These are phyloP conservation scores for Phoxinus phoxinus DNA, from an alignment of 2,113 vertebrate species.

Conservation along the genomic window DNA sequence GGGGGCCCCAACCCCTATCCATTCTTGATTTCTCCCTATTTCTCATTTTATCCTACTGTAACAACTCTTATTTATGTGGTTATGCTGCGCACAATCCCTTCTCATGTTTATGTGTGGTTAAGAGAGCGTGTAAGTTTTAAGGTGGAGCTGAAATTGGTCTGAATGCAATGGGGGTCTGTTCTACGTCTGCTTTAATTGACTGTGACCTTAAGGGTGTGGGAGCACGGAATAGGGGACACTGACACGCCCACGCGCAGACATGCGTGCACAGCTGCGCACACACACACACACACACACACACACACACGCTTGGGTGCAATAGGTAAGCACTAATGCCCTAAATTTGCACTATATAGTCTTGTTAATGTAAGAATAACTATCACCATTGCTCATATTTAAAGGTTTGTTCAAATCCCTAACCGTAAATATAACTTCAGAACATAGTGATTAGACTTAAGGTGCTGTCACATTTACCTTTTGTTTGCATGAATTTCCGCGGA, in stretches of 20 bases:
- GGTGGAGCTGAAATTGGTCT: slow-evolving; percentile 29
- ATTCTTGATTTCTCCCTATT: slow-evolving; percentile 4
- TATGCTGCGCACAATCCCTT: neutral
- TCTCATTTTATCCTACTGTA: slow-evolving; percentile 18
- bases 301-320: slow-evolving; percentile 2
- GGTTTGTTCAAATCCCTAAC: neutral
- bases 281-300: neutral
- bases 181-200: slow-evolving; percentile 41
- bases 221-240: neutral
- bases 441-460: no score
- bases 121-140: slow-evolving; percentile 22
- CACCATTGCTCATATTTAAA: neutral
- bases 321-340: neutral
- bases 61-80: neutral
- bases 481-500: no score
- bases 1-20: neutral
- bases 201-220: slow-evolving; percentile 42
- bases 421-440: no score
- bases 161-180: slow-evolving; percentile 16
- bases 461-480: no score
- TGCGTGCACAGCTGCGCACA: slow-evolving; percentile 30
- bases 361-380: neutral
- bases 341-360: neutral
- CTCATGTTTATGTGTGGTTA: slow-evolving; percentile 19
- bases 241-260: slow-evolving; percentile 21